Evolutionary conservation across 2,113 vertebrate genomes (phyloP).

Genomic region (Proterorhinus semilunaris): DNA sequence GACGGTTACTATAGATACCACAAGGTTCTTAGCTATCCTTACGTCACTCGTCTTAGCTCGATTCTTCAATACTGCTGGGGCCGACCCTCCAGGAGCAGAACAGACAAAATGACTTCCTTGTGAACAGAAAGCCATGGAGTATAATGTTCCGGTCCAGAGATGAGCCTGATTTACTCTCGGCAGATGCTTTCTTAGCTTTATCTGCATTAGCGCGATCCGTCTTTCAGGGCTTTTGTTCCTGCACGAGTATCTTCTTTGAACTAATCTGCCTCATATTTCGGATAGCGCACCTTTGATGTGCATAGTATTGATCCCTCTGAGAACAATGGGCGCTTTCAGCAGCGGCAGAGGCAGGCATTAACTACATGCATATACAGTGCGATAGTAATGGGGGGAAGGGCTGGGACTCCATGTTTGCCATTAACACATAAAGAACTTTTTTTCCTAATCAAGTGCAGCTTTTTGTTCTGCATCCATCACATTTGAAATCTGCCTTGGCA

Average conservation of each 20-base stretch:
- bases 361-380: conserved; percentile 14
- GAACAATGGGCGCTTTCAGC: conserved; percentile 40
- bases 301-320: conserved; percentile 46
- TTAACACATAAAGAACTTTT: neutral
- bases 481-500: conserved; percentile 18
- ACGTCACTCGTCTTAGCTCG: too few relatives aligned
- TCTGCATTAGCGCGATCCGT: conserved; percentile 8
- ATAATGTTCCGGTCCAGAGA: neutral
- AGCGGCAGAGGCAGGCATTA: conserved; percentile 21
- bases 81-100: too few relatives aligned
- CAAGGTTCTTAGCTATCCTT: too few relatives aligned
- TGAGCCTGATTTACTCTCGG: conserved; percentile 46
- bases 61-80: too few relatives aligned
- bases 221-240: conserved; percentile 38
- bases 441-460: conserved; percentile 2
- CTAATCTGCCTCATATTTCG: conserved; percentile 53
- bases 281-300: conserved; percentile 51
- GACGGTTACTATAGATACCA: too few relatives aligned
- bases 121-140: neutral
- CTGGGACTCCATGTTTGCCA: neutral
- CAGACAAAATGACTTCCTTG: too few relatives aligned
- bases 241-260: conserved; percentile 55
- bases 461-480: conserved; percentile 16
- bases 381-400: neutral
- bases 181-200: conserved; percentile 42